These are phyloP conservation scores for Crotophaga sulcirostris DNA, from an alignment of 2,113 vertebrate genomes.

Conservation along the genomic window DNA sequence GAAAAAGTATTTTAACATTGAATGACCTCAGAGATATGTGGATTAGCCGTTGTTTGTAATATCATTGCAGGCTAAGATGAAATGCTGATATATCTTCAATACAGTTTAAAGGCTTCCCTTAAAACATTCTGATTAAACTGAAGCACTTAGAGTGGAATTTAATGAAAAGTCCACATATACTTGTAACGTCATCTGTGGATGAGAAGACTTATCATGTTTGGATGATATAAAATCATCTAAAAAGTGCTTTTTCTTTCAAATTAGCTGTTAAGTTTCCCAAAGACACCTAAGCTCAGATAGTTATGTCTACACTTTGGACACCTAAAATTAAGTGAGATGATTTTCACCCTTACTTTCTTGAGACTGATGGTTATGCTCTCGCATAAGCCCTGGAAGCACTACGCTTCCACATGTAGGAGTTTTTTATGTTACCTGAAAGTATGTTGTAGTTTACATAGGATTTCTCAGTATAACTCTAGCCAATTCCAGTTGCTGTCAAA, in stretches of 20 bases:
- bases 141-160: neutral
- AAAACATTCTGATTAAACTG: neutral
- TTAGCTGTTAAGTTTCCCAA: neutral
- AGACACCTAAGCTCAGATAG: neutral
- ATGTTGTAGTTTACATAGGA: neutral
- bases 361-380: neutral
- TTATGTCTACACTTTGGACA: neutral
- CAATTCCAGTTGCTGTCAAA: neutral
- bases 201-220: neutral
- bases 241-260: neutral
- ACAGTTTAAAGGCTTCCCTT: neutral
- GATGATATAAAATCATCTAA: neutral
- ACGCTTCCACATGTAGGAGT: neutral
- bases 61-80: neutral
- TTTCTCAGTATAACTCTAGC: neutral
- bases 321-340: neutral
- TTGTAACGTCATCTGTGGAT: neutral
- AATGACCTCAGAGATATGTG: neutral
- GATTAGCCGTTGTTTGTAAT: neutral
- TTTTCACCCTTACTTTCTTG: neutral
- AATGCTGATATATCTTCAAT: neutral
- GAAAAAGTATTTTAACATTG: constrained; percentile 6
- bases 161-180: neutral
- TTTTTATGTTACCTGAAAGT: neutral
- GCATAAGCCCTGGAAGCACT: neutral